Base-by-base conservation (phyloP, 2,888 invertebrate genomes). In the Bedellia somnulentella region DNA sequence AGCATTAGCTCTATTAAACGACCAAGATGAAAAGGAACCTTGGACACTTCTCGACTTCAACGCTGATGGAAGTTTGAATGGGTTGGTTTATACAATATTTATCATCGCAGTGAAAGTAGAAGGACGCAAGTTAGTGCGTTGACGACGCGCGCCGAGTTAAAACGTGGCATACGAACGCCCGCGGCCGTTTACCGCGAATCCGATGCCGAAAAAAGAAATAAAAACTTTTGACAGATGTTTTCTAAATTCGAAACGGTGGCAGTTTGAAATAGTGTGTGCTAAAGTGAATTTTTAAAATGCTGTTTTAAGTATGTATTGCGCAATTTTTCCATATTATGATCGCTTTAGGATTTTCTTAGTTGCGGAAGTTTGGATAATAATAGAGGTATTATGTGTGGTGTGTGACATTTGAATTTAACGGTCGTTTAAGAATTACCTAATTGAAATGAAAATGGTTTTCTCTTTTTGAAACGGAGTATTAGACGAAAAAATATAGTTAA, bases 81-180 rank as follows among this genome's bases (percentile, higher is more conserved):
- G 25, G 32, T 34, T 34, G 33, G 12, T 29, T 48, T 10, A n/a
- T 14, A 14, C 6, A 52, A 41, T 48, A 56, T 55, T 54, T n/a
- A 58, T 59, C 51, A 52, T 49, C 46, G 41, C 43, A 67, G 67
- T 68, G 67, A 68, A 68, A 68, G 67, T 64, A 56, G 67, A 66
- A 67, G 68, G 68, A 64, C 68, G 54, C 45, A 33, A 16, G 43
- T 36, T 57, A 66, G 67, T 66, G 49, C 48, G 52, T 45, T 47
- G 42, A 43, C 48, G 50, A 54, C 40, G 36, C 36, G 36, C 38
- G 35, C 24, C 15, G 22, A n/a, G 44, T 30, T 38, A 37, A 44
- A 41, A 47, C 45, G 54, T 38, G 32, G 33, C 37, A n/a, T n/a
- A n/a, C 37, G 31, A 23, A 10, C 12, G 29, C n/a, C n/a, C 17